Conservation (phyloP, 2,113 vertebrate genomes). For the Alethe diademata region DNA sequence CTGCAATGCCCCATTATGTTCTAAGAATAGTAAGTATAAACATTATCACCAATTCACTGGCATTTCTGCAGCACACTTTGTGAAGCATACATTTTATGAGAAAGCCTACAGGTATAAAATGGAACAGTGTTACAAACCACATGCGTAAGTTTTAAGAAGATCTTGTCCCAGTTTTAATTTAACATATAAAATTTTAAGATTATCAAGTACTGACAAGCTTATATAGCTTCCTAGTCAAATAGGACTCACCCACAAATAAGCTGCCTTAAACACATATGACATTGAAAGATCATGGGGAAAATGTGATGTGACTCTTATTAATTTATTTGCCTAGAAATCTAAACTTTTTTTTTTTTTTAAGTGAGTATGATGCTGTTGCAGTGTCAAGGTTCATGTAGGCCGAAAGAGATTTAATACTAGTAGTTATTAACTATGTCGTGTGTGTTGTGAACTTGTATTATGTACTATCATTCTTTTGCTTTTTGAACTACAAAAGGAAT, state of each 20-base stretch:
- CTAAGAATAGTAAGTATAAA: not conserved
- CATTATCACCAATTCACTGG: not conserved
- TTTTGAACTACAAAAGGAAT: not conserved
- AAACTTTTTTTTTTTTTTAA: not conserved
- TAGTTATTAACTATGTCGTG: not conserved
- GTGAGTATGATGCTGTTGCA: not conserved
- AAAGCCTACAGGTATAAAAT: not conserved
- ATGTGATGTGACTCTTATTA: not conserved
- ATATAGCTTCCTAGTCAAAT: not conserved
- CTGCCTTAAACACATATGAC: not conserved
- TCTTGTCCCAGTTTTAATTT: not conserved
- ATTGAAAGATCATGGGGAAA: not conserved
- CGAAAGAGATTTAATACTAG: not conserved
- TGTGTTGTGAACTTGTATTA: not conserved
- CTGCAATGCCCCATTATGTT: not conserved
- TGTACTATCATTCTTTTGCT: not conserved
- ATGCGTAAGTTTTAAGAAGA: not conserved
- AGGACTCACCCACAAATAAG: not conserved
- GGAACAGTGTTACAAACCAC: not conserved
- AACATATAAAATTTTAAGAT: not conserved
- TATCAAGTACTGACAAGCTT: not conserved
- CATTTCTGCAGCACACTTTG: not conserved
- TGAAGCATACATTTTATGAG: not conserved
- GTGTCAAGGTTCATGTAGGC: not conserved
- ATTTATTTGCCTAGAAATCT: not conserved